phyloP scores from a whole-genome alignment of 1,140 invertebrate genomes.

The Pseudomyrmex concolor region DNA sequence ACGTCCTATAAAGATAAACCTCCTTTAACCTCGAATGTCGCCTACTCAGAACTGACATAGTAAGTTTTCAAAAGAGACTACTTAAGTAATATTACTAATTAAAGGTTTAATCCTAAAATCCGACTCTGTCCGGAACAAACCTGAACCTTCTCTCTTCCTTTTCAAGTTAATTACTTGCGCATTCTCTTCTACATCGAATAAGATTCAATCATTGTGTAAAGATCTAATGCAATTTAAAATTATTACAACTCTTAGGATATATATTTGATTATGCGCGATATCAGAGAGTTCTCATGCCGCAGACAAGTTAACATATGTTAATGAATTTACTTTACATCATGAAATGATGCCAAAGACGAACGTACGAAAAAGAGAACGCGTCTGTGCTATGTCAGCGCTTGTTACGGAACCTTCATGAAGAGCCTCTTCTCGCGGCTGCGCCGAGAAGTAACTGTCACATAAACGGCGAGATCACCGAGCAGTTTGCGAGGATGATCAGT shows the following conservation, averaged over 20 bases:
- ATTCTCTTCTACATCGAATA: background rate
- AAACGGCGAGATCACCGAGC: conserved; percentile 76
- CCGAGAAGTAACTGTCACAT: conserved; percentile 73
- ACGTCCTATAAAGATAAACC: conserved; percentile 18
- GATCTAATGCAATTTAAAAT: background rate
- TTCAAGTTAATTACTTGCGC: background rate
- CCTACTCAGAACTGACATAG: background rate
- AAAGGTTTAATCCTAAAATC: background rate
- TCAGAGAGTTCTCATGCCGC: background rate
- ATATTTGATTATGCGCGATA: background rate
- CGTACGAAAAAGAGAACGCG: conserved; percentile 24
- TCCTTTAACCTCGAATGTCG: background rate
- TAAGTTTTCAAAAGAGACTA: background rate
- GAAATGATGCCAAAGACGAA: background rate
- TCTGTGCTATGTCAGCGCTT: conserved; percentile 37
- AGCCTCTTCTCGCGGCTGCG: conserved; percentile 53
- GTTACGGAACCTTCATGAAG: conserved; percentile 50
- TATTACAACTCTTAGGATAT: background rate
- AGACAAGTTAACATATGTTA: background rate
- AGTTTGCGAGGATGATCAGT: conserved; percentile 79
- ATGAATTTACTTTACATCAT: background rate
- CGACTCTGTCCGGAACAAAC: background rate
- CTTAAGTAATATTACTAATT: conserved; percentile 2
- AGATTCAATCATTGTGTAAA: background rate
- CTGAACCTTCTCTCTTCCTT: background rate